A percentile compares a stretch with the other conserved stretches of the same genome.
These are phyloP conservation scores for Papilio xuthus DNA, from an alignment of 1,140 invertebrate species.

Conservation along the genomic window DNA sequence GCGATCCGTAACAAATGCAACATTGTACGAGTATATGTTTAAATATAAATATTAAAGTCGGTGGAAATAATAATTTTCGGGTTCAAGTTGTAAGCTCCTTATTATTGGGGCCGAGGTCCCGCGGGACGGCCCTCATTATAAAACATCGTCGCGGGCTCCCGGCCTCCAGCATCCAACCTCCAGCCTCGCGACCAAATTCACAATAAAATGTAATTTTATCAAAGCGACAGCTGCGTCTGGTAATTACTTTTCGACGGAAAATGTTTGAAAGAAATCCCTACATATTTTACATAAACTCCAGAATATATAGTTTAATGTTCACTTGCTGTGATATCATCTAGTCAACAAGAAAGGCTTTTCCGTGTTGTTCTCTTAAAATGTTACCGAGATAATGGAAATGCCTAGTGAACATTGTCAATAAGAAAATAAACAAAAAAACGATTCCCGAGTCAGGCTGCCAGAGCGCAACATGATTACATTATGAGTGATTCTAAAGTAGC, in stretches of 20 bases:
- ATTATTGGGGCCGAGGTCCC: slow-evolving; percentile 1
- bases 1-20: not conserved
- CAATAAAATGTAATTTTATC: slow-evolving; percentile 29
- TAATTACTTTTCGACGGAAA: slow-evolving; percentile 22
- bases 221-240: slow-evolving; percentile 22
- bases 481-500: too few relatives aligned
- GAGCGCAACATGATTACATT: too few relatives aligned
- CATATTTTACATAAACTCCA: not conserved
- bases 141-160: slow-evolving; percentile 2
- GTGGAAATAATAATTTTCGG: slow-evolving; percentile 18
- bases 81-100: slow-evolving; percentile 17
- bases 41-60: not conserved
- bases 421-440: too few relatives aligned
- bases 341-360: not conserved
- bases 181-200: slow-evolving; percentile 8
- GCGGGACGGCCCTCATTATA: slow-evolving; percentile 21
- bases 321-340: not conserved
- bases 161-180: too few relatives aligned
- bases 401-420: too few relatives aligned
- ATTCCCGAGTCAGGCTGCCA: too few relatives aligned
- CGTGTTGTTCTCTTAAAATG: too few relatives aligned
- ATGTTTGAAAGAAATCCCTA: slow-evolving; percentile 18
- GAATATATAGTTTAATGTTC: not conserved
- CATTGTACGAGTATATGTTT: too few relatives aligned
- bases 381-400: too few relatives aligned